Evolutionary conservation across 1,140 invertebrate genomes (phyloP).

Genomic region (Tribolium castaneum): DNA sequence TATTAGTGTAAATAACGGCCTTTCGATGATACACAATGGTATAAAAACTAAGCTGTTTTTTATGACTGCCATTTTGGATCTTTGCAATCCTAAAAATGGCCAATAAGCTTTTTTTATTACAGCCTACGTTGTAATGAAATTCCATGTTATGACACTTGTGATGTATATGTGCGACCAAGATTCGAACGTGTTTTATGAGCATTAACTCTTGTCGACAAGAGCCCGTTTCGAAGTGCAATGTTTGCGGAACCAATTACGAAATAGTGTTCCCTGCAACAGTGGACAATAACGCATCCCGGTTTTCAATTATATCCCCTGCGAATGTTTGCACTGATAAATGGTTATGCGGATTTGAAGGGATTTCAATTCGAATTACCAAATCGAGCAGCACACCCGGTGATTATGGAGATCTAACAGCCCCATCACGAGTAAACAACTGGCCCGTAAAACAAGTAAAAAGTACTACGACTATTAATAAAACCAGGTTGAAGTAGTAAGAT

Average conservation of each 20-base stretch:
- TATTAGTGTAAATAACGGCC: neutral
- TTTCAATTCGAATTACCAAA: conserved; percentile 38
- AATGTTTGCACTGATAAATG: conserved; percentile 44
- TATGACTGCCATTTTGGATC: conserved; percentile 18
- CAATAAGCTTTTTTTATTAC: conserved; percentile 35
- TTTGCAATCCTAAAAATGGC: conserved; percentile 22
- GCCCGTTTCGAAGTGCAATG: neutral
- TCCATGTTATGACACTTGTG: neutral
- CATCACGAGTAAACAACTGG: conserved; percentile 16
- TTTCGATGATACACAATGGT: conserved; percentile 3
- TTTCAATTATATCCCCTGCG: conserved; percentile 45
- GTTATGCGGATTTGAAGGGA: conserved; percentile 44
- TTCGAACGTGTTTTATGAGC: conserved; percentile 11
- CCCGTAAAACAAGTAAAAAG: no score
- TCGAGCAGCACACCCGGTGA: conserved; percentile 24
- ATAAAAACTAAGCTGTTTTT: conserved; percentile 27
- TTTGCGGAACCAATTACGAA: conserved; percentile 41
- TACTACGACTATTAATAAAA: no score
- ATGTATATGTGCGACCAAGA: neutral
- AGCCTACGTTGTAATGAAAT: neutral
- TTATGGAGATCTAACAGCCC: conserved; percentile 34
- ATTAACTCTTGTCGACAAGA: neutral
- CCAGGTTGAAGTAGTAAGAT: no score
- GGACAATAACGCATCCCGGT: conserved; percentile 41
- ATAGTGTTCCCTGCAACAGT: conserved; percentile 38